These are phyloP conservation scores for Myanophis thanlyinensis DNA, from an alignment of 2,113 vertebrate genomes.

Conservation along the genomic window DNA sequence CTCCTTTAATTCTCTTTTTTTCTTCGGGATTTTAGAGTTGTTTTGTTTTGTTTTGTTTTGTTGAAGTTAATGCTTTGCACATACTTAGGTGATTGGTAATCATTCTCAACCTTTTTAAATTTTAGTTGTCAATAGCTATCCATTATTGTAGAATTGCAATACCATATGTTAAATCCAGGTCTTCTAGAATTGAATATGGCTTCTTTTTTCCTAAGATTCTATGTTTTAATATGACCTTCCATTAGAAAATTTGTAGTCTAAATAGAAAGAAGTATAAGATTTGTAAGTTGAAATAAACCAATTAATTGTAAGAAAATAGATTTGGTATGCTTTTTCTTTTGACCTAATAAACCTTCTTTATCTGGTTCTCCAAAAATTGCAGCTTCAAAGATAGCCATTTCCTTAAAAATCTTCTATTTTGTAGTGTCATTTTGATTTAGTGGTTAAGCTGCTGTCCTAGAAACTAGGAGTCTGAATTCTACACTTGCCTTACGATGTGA, in stretches of 20 bases:
- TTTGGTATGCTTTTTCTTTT: background rate
- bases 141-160: background rate
- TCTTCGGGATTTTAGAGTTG: background rate
- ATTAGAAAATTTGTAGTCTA: background rate
- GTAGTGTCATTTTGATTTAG: background rate
- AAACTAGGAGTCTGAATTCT: background rate
- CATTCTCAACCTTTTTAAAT: background rate
- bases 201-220: background rate
- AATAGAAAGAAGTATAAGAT: background rate
- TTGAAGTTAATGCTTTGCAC: background rate
- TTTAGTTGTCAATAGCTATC: background rate
- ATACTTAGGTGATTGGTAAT: background rate
- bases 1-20: background rate
- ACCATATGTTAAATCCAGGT: background rate
- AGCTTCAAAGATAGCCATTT: background rate
- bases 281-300: background rate
- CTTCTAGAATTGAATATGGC: background rate
- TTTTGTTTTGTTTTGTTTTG: background rate
- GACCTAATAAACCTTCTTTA: background rate
- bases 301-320: background rate
- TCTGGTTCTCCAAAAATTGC: background rate
- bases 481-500: background rate
- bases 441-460: background rate
- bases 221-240: background rate
- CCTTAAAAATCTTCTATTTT: background rate